phyloP scores from a whole-genome alignment of 2,888 invertebrate species.

The Sarcophaga variegata region DNA sequence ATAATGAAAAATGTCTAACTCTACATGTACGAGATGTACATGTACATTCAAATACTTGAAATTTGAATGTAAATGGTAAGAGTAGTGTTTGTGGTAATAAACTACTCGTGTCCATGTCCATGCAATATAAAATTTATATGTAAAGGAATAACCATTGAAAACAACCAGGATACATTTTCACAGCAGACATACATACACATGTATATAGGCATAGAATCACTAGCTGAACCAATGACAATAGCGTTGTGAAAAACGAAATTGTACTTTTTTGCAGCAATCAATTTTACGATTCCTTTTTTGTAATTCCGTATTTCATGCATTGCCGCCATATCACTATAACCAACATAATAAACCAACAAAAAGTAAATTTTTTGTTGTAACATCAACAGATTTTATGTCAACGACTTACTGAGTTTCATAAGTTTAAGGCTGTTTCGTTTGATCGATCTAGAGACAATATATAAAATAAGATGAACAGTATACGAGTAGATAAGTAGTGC shows the following conservation, averaged over 20 bases:
- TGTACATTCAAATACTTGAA: neutral
- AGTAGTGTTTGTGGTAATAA: constrained; percentile 58
- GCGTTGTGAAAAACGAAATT: constrained; percentile 52
- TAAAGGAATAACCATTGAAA: constrained; percentile 13
- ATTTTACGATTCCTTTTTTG: constrained; percentile 8
- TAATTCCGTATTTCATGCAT: constrained; percentile 4
- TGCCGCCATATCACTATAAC: constrained; percentile 56
- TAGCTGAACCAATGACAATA: constrained; percentile 29
- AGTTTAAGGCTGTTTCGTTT: neutral
- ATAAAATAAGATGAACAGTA: too few species aligned
- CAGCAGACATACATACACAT: neutral
- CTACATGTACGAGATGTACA: constrained; percentile 1
- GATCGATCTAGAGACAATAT: too few species aligned
- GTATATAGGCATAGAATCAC: constrained; percentile 11
- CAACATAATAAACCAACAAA: constrained; percentile 58
- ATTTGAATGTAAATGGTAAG: neutral
- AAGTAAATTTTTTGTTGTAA: constrained; percentile 25
- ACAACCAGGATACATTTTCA: neutral
- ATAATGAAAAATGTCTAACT: constrained; percentile 62
- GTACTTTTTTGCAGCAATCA: constrained; percentile 11
- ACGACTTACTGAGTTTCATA: constrained; percentile 46
- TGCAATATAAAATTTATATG: constrained; percentile 40
- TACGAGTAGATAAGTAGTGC: too few species aligned
- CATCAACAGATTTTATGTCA: constrained; percentile 25
- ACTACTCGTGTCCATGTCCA: constrained; percentile 22